Evolutionary conservation across 2,888 invertebrate genomes (phyloP), one percentile per base, ranked within the genome.

Genomic region (Phaedon cochleariae): DNA sequence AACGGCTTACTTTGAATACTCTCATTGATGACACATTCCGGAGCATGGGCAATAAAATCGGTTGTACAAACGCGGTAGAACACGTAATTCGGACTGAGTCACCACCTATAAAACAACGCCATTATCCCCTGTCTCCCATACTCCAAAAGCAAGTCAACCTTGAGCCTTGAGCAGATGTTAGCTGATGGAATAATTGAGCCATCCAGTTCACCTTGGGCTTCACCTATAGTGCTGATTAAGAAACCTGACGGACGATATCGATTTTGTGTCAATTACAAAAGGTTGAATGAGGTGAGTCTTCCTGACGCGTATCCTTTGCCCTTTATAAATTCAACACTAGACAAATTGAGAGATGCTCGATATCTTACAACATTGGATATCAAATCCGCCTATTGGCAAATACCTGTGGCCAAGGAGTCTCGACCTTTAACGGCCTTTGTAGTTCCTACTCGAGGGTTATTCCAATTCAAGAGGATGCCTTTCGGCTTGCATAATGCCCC

Each of bases 391-490:
- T 63, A 59, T 54, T 54, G 48, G 58, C 65, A 68, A 41, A 31
- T 68, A 6, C 59, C 55, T 0, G 52, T 68, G 15, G 48, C 51
- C 18, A 53, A 69, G 22, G 15, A 21, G 12, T 51, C 22, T 51
- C 49, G 62, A 17, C 72, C 73, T 10, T 65, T 71, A 1, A 78
- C 77, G 0, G 76, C 76, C 0, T 80, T 78, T 58, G 71, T 72
- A 0, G 73, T 78, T 1, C 77, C 76, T 0, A 65, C 64, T 17
- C 45, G 72, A 2, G 73, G 76, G 0, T 51, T 76, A 0, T 75
- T 67, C 31, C 73, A 78, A 5, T 78, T 78, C 45, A 65, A 37
- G 0, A 65, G 73, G 0, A 72, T 78, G 74, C 73, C 78, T 0
- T 76, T 76, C 41, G 76, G 76, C 0, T 34, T 77, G 0, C 65